Percentiles rank a stretch among this genome's conserved stretches.
Conservation (phyloP, 23 tunicate genomes). For the Phallusia fumigata region DNA sequence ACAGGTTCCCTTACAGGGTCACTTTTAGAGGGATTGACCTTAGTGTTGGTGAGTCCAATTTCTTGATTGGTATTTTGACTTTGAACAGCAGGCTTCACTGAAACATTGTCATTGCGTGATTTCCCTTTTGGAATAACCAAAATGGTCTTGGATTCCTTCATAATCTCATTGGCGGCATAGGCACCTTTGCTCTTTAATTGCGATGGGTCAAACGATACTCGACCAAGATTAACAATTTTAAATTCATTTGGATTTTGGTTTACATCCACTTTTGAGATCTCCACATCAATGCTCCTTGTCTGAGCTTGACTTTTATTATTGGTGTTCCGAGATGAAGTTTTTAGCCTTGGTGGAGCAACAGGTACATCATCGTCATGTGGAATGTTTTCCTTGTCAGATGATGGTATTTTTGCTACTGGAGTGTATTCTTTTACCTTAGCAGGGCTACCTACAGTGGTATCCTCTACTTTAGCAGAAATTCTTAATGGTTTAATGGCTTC, state of each 20-base stretch:
- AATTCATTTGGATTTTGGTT: slow-evolving; percentile 7
- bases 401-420: not conserved
- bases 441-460: not conserved
- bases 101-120: not conserved
- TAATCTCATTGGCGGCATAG: slow-evolving; percentile 47
- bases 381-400: not conserved
- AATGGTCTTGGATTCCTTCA: slow-evolving; percentile 49
- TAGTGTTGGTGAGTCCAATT: not conserved
- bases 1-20: not conserved
- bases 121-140: slow-evolving; percentile 22
- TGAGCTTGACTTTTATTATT: not conserved
- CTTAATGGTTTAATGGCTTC: not conserved
- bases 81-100: not conserved
- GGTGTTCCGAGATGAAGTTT: not conserved
- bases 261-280: not conserved
- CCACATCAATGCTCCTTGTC: not conserved
- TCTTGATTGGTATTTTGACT: not conserved
- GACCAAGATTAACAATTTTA: slow-evolving; percentile 40
- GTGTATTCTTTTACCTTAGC: not conserved
- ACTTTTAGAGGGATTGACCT: not conserved
- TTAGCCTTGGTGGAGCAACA: not conserved
- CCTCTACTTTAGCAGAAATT: not conserved
- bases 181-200: slow-evolving; percentile 37
- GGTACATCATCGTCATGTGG: not conserved
- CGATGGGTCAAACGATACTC: slow-evolving; percentile 37